Evolutionary conservation across 2,797 vertebrate genomes (phyloP), one percentile per base, ranked within the genome.

Genomic region (Xerus rutilus): DNA sequence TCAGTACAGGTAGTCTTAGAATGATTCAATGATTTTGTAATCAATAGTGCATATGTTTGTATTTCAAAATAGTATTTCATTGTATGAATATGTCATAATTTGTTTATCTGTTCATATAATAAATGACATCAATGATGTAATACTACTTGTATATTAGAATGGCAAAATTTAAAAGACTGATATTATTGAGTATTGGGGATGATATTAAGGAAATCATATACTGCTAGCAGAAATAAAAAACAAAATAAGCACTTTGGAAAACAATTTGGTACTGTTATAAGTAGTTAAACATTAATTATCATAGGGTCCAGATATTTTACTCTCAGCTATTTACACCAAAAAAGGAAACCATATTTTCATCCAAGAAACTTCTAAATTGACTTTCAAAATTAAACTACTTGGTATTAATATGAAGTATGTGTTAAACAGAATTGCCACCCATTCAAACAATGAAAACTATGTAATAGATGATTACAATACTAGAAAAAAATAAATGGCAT

Each of bases 401-500:
- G 25, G 15, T 77, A 20, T 43, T 85, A 43, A 62, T 13, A 84
- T 64, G 10, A 62, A 52, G 23, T 64, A 18, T 39, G 39, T 39
- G 3, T 28, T 86, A 17, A 77, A 62, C 10, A 70, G 35, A 89
- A 77, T 32, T 82, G 12, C 47, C 17, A 30, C 32, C 10, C 18
- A 64, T 11, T 70, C 14, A 78, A 62, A 49, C 30, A 69, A 62
- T 28, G 43, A 23, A 67, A 10, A 7, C 9, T 81, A 39, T 28
- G 1, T 32, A 43, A 35, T 35, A n/a, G 7, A 8, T 28, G 49
- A 64, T 69, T 62, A 59, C 52, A 62, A 35, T n/a, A 39, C 5
- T 0, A 64, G 3, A 1, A 69, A 86, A 83, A 49, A 49, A 30
- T n/a, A 39, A 10, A 0, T 70, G 3, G 2, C 12, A n/a, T 57